Evolutionary conservation across 1,140 invertebrate species (phyloP).

Genomic region (Brachionus calyciflorus): DNA sequence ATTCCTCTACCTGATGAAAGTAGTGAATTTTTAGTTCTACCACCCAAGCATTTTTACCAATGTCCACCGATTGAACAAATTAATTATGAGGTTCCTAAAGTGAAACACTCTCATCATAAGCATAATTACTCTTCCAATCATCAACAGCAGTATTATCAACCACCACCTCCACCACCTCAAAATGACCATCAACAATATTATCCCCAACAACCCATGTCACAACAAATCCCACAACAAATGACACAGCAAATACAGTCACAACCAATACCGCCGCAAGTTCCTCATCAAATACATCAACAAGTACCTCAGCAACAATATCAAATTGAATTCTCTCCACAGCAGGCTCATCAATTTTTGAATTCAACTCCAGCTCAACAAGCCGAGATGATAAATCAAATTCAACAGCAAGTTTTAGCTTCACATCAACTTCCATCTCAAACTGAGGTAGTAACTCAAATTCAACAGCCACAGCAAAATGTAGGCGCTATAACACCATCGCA

Average conservation of each 20-base stretch:
- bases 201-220: neutral
- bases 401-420: neutral
- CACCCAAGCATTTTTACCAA: constrained; percentile 5
- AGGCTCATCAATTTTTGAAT: constrained; percentile 23
- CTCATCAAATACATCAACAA: neutral
- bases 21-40: constrained; percentile 18
- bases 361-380: constrained; percentile 10
- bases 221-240: neutral
- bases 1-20: constrained; percentile 24
- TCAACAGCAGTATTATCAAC: neutral
- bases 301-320: neutral
- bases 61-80: neutral
- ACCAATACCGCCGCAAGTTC: neutral
- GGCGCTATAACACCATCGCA: neutral
- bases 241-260: neutral
- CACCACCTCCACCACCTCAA: neutral
- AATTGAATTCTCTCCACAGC: neutral
- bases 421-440: neutral
- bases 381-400: constrained; percentile 1
- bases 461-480: neutral
- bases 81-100: neutral
- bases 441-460: neutral
- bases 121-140: neutral
- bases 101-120: neutral
- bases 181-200: neutral